Evolutionary conservation across 2,797 vertebrate genomes (phyloP).

Genomic region (Acipenser oxyrinchus): DNA sequence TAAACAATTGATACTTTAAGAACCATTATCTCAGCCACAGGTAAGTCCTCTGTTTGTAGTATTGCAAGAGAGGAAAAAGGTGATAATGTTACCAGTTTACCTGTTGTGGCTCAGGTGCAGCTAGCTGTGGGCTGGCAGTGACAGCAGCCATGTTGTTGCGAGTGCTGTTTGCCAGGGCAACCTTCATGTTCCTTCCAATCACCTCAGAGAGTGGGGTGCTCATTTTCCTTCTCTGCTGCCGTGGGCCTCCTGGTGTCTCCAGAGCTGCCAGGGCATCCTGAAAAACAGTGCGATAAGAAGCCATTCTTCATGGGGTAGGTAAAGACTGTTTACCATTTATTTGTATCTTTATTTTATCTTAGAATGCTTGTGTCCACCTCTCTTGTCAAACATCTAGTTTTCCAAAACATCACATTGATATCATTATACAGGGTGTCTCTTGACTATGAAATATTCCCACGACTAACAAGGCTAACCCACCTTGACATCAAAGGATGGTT

Average conservation of each 20-base stretch:
- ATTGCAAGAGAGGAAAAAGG: no score
- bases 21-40: no score
- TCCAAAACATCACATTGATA: background rate
- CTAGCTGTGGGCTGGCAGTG: slow-evolving; percentile 74
- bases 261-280: slow-evolving; percentile 80
- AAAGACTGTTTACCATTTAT: no score
- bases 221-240: slow-evolving; percentile 45
- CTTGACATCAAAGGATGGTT: slow-evolving; percentile 85
- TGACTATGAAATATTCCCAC: slow-evolving; percentile 24
- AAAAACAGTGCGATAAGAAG: background rate
- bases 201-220: slow-evolving; percentile 86
- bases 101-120: slow-evolving; percentile 39
- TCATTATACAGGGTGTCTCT: background rate
- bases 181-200: slow-evolving; percentile 76
- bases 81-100: slow-evolving; percentile 38
- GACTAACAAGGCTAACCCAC: slow-evolving; percentile 35
- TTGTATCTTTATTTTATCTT: no score
- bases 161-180: slow-evolving; percentile 82
- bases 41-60: no score
- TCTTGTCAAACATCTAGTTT: no score
- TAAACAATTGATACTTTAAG: no score
- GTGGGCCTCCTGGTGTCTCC: slow-evolving; percentile 68
- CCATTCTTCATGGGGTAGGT: no score
- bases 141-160: slow-evolving; percentile 41
- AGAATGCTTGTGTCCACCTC: no score